Base-by-base conservation (phyloP, 2,113 vertebrate species). In the Pristiophorus japonicus region DNA sequence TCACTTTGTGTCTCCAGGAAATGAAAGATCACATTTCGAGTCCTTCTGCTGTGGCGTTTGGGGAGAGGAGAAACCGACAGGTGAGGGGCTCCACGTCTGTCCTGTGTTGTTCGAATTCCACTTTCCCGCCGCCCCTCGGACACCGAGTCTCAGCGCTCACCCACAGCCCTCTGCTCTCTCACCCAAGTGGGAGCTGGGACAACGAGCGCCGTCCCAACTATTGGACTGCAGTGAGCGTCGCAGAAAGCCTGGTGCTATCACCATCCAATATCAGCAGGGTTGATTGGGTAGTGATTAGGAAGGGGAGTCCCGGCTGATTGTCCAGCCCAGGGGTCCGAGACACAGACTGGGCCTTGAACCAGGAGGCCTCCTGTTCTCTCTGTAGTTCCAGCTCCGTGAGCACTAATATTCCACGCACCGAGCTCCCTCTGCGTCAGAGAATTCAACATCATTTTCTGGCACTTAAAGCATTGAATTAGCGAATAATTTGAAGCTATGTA, bases 1-100 rank as follows among this genome's bases (percentile, higher is more conserved):
- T 87, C 42, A 62, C 45, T 38, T 70, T 95, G 24, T 42, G 3
- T 34, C n/a, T 34, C 63, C 95, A 98, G 98, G 97, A 98, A 91
- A 98, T 98, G 98, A 98, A 98, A 96, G 97, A 98, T 65, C 97
- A 98, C 84, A 94, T 98, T 96, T 97, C 97, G 94, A 98, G 98
- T 95, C 98, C 98, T 0, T 96, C 97, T 24, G 97, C 97, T 4
- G 63, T 97, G 75, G 97, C 98, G 91, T 97, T 98, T 96, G 96
- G 97, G 24, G 97, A 98, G 96, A 98, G 96, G 96, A 98, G 97
- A 96, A 98, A 97, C 95, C 97, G 97, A 96, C 96, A 98, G 97
- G 98, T 98, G 85, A 95, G 96, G 96, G 12, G 30, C 4, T 47
- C 67, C 0, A 20, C 11, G 5, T n/a, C 88, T 1, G 30, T 38